These are phyloP conservation scores for Puffinus mauretanicus DNA, from an alignment of 2,113 vertebrate species.

Conservation along the genomic window DNA sequence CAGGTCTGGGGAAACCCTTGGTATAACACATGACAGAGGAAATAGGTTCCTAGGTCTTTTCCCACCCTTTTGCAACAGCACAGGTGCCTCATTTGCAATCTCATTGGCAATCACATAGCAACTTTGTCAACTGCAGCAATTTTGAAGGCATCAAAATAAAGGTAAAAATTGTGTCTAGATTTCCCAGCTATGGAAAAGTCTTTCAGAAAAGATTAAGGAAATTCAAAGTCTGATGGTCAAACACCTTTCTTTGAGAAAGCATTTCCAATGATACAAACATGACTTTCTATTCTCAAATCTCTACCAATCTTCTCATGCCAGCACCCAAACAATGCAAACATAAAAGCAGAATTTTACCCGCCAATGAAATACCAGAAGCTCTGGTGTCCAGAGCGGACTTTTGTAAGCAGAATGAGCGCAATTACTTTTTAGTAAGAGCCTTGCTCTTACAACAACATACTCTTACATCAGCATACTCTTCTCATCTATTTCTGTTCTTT, in stretches of 20 bases:
- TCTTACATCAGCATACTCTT: neutral
- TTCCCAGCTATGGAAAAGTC: neutral
- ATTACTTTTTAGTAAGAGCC: neutral
- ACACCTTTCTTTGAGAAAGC: neutral
- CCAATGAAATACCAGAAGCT: neutral
- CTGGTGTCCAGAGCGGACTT: accelerated
- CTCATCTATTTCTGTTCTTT: neutral
- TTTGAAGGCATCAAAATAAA: neutral
- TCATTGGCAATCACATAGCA: neutral
- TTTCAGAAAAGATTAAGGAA: neutral
- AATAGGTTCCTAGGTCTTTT: neutral
- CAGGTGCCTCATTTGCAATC: neutral
- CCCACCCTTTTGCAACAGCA: neutral
- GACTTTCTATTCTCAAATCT: neutral
- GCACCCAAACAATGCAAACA: neutral
- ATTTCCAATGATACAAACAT: neutral
- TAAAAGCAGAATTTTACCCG: neutral
- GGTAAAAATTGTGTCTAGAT: neutral
- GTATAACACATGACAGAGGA: neutral
- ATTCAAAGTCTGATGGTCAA: neutral
- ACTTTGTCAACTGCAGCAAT: neutral
- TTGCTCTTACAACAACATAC: neutral
- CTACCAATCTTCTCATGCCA: neutral
- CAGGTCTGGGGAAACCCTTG: neutral
- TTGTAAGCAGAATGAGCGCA: neutral